Percentiles rank a stretch among this genome's conserved stretches.
Evolutionary conservation across 2,113 vertebrate genomes (phyloP).

Genomic region (Gymnarchus niloticus): DNA sequence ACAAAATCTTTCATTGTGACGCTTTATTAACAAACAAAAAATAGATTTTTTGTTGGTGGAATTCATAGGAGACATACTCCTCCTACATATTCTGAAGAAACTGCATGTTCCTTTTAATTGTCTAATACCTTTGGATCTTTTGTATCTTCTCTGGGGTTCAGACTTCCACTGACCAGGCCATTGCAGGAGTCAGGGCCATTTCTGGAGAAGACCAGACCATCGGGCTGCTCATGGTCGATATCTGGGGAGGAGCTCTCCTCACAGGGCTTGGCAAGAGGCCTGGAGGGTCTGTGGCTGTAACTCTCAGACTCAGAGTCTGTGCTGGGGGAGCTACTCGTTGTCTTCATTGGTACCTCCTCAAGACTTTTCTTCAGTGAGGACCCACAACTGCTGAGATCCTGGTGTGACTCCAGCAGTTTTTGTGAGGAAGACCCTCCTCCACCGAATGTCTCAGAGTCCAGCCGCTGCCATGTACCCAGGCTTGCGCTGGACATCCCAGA

Average conservation of each 20-base stretch:
- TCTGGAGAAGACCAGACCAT: conserved; percentile 43
- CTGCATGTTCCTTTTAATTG: background rate
- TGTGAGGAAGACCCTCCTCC: background rate
- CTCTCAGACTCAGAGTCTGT: conserved; percentile 40
- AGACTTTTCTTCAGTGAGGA: conserved; percentile 39
- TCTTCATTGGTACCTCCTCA: conserved; percentile 30
- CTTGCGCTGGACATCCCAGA: conserved; percentile 50
- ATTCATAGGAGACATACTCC: too few species aligned
- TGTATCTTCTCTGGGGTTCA: conserved; percentile 27
- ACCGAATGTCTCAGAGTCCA: conserved; percentile 33
- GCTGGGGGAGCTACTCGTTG: conserved; percentile 42
- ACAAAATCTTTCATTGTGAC: too few species aligned
- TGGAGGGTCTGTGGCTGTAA: conserved; percentile 25
- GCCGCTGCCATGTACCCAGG: conserved; percentile 33
- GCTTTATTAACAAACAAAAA: too few species aligned
- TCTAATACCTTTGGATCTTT: conserved; percentile 49
- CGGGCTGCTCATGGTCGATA: conserved; percentile 42
- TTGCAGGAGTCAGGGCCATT: conserved; percentile 28
- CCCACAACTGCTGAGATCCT: conserved; percentile 39
- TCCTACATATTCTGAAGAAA: background rate
- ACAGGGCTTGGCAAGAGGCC: background rate
- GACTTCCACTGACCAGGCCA: conserved; percentile 34
- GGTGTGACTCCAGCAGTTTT: background rate
- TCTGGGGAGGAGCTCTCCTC: conserved; percentile 12
- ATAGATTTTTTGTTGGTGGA: too few species aligned